Conservation (phyloP, 2,888 invertebrate genomes). For the Mesorhabditis spiculigera region DNA sequence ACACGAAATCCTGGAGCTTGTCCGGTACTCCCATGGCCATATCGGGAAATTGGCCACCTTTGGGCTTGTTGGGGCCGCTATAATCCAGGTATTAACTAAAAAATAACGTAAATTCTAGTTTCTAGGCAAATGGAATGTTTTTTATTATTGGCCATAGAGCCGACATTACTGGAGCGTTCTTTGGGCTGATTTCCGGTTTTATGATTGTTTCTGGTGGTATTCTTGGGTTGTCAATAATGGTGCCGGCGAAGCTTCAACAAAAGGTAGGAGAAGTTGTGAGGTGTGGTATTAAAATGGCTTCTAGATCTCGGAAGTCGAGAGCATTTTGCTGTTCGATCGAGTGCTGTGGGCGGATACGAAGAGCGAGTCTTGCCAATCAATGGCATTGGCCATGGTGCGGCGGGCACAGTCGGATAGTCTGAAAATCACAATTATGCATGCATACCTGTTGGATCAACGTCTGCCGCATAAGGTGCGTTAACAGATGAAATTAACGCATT, state of each 20-base stretch:
- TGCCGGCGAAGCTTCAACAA: not conserved
- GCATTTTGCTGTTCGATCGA: not conserved
- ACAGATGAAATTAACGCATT: not conserved
- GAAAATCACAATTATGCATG: not conserved
- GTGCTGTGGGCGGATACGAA: not conserved
- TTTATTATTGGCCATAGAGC: not conserved
- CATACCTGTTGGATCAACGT: not conserved
- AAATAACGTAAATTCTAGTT: not conserved
- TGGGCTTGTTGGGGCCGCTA: not conserved
- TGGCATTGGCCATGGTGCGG: not conserved
- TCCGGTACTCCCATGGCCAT: not conserved
- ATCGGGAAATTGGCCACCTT: not conserved
- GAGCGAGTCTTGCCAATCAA: not conserved
- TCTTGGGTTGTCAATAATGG: not conserved
- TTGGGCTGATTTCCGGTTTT: not conserved
- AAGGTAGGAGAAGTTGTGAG: not conserved
- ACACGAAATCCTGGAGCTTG: not conserved
- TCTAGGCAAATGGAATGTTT: constrained; percentile 1
- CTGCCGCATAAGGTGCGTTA: not conserved
- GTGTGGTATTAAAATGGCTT: not conserved
- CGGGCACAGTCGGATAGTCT: not conserved
- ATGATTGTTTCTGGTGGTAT: not conserved
- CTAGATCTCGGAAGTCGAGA: not conserved
- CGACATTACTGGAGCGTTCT: not conserved
- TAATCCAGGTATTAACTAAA: not conserved